Percentiles rank a stretch among this genome's conserved stretches.
Evolutionary conservation across 2,113 vertebrate species (phyloP).

Genomic region (Axis porcinus): DNA sequence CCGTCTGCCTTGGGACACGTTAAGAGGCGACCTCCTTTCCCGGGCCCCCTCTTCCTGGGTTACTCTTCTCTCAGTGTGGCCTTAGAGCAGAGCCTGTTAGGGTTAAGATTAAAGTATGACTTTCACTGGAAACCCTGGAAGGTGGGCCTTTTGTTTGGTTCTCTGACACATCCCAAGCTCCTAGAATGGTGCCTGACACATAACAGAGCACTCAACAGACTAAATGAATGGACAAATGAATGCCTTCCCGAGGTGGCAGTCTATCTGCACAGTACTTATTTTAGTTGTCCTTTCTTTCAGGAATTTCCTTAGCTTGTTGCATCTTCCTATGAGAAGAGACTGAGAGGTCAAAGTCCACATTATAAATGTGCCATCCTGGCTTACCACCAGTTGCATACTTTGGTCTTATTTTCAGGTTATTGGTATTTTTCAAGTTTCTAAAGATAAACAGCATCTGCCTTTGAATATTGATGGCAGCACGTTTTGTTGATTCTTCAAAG

Average conservation of each 20-base stretch:
- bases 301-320: neutral
- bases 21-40: neutral
- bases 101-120: neutral
- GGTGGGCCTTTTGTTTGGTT: neutral
- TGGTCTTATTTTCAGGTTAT: neutral
- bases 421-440: conserved; percentile 14
- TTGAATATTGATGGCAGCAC: neutral
- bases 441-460: neutral
- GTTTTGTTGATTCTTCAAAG: neutral
- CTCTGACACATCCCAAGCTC: neutral
- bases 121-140: neutral
- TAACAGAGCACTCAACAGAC: neutral
- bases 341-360: neutral
- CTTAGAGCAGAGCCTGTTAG: neutral
- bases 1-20: neutral
- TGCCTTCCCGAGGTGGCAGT: neutral
- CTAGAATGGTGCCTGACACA: neutral
- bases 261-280: neutral
- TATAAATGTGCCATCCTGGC: neutral
- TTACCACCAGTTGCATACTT: neutral
- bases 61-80: neutral
- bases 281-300: neutral
- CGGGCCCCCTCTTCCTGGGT: neutral
- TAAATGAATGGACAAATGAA: neutral
- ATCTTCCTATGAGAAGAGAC: neutral